These are phyloP conservation scores for Propithecus perrieri DNA, from an alignment of 2,797 vertebrate species.

Conservation along the genomic window DNA sequence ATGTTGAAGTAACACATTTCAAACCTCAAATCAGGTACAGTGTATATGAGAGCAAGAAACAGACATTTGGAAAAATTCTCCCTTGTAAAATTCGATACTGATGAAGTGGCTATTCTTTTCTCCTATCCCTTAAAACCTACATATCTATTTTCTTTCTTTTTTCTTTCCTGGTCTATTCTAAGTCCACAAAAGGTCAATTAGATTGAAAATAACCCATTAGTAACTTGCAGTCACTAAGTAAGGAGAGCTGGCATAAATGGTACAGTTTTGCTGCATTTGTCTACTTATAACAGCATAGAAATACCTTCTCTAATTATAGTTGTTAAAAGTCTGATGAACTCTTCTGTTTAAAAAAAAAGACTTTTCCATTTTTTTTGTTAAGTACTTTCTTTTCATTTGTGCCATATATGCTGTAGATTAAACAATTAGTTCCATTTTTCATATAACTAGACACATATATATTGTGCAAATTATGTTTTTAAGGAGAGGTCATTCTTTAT, in stretches of 20 bases:
- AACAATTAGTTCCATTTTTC: conserved; percentile 8
- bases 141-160: neutral
- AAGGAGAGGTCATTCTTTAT: conserved; percentile 14
- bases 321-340: conserved; percentile 40
- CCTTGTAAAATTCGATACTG: neutral
- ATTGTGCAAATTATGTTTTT: neutral
- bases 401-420: neutral
- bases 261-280: neutral
- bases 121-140: neutral
- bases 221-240: neutral
- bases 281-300: neutral
- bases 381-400: conserved; percentile 52
- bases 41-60: neutral
- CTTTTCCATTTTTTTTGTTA: conserved; percentile 44
- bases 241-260: neutral
- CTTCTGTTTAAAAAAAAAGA: conserved; percentile 37
- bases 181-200: conserved; percentile 13
- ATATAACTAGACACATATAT: neutral
- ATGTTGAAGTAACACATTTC: conserved; percentile 8
- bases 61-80: neutral
- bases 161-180: neutral
- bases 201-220: conserved; percentile 34
- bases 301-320: conserved; percentile 44
- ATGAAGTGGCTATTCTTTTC: neutral
- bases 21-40: neutral